Conservation (phyloP, 2,113 vertebrate genomes). For the Macrotus californicus region DNA sequence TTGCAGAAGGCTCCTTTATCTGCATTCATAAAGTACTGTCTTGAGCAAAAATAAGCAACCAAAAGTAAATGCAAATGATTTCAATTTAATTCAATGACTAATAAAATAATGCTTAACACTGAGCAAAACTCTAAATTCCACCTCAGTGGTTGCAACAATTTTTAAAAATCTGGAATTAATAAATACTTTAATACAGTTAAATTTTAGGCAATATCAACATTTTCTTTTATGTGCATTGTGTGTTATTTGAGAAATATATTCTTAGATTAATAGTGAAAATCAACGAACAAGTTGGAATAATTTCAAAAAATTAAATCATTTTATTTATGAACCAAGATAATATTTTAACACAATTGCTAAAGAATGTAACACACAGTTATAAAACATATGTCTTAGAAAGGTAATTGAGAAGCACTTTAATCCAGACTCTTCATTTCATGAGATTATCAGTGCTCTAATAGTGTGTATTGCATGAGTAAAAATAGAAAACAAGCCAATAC, state of each 20-base stretch:
- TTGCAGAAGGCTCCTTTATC: not conserved
- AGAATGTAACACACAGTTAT: not conserved
- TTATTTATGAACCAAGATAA: not conserved
- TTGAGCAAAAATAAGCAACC: not conserved
- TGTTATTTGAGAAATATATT: not conserved
- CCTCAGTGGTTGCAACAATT: not conserved
- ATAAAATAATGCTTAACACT: not conserved
- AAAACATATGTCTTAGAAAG: not conserved
- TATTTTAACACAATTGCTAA: not conserved
- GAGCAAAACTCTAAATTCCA: not conserved
- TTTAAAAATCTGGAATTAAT: constrained; percentile 27
- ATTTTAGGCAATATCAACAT: not conserved
- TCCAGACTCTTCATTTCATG: not conserved
- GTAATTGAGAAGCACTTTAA: not conserved
- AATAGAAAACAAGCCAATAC: not conserved
- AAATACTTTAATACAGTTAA: not conserved
- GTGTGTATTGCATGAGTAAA: not conserved
- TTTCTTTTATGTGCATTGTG: not conserved
- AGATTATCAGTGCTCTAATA: not conserved
- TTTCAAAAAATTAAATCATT: not conserved
- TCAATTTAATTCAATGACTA: not conserved
- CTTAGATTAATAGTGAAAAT: not conserved
- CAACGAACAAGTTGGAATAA: not conserved
- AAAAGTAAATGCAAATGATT: not conserved
- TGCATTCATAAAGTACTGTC: not conserved